phyloP scores from a whole-genome alignment of 2,797 vertebrate species.

The Cirrhinus molitorella region DNA sequence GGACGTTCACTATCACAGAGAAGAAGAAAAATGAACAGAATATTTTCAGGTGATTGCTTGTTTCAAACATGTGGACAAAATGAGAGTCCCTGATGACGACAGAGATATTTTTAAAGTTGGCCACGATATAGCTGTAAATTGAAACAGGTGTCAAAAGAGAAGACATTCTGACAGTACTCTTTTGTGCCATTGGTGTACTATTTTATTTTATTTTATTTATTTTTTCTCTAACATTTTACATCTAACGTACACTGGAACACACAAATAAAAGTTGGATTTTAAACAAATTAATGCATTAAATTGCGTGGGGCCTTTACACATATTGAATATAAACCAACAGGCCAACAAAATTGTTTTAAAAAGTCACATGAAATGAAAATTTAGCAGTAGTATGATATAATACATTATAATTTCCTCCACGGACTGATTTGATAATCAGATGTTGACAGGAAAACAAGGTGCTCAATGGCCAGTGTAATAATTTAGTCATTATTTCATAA shows the following conservation, averaged over 20 bases:
- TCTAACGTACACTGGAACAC: not conserved
- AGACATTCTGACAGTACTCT: not conserved
- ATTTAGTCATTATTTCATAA: not conserved
- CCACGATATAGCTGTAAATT: not conserved
- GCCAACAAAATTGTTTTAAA: not conserved
- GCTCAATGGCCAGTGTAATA: not conserved
- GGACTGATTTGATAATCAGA: not conserved
- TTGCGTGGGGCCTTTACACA: not conserved
- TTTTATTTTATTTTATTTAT: not conserved
- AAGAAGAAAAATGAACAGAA: constrained; percentile 31
- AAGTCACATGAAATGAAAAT: not conserved
- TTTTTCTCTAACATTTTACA: not conserved
- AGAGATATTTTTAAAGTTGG: not conserved
- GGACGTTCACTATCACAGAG: not conserved
- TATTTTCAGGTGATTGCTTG: constrained; percentile 27
- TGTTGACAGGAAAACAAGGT: not conserved
- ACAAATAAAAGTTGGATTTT: not conserved
- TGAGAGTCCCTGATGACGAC: not conserved
- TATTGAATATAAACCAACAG: not conserved
- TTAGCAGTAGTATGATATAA: not conserved
- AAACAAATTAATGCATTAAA: not conserved
- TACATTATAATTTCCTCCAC: not conserved
- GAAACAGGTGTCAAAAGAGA: not conserved
- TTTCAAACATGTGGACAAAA: constrained; percentile 1
- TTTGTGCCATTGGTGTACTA: not conserved